These are phyloP conservation scores for Armadillidium nasatum DNA, from an alignment of 1,140 invertebrate species.

Conservation along the genomic window DNA sequence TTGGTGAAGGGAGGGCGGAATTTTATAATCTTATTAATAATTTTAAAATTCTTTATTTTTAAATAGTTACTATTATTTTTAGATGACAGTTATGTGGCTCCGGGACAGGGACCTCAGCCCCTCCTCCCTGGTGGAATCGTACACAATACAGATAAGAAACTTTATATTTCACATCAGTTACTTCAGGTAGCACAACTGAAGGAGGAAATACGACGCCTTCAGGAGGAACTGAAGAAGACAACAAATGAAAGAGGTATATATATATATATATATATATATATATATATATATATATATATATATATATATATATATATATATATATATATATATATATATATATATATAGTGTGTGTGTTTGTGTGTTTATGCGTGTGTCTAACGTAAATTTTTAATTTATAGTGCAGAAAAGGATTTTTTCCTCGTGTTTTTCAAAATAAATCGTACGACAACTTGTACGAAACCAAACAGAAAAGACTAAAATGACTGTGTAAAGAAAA, in stretches of 20 bases:
- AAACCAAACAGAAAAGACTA: no score
- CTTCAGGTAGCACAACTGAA: conserved; percentile 4
- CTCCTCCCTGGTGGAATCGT: not conserved
- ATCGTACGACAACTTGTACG: no score
- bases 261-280: conserved; percentile 1
- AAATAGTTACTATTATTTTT: not conserved
- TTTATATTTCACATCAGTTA: not conserved
- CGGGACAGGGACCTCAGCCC: not conserved
- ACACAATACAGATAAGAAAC: not conserved
- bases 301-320: conserved; percentile 11
- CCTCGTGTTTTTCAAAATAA: no score
- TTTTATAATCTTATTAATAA: no score
- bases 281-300: conserved; percentile 8
- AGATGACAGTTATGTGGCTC: not conserved
- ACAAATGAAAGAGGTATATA: not conserved
- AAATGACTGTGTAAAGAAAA: no score
- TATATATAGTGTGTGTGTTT: no score
- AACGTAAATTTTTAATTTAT: no score
- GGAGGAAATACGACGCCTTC: not conserved
- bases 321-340: not conserved
- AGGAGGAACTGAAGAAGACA: not conserved
- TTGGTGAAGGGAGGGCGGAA: no score
- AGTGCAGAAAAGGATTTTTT: no score
- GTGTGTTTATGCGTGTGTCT: no score
- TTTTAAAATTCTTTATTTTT: no score